A percentile compares a stretch with the other conserved stretches of the same genome.
phyloP scores from a whole-genome alignment of 2,797 vertebrate species.

The Macropus fuliginosus region DNA sequence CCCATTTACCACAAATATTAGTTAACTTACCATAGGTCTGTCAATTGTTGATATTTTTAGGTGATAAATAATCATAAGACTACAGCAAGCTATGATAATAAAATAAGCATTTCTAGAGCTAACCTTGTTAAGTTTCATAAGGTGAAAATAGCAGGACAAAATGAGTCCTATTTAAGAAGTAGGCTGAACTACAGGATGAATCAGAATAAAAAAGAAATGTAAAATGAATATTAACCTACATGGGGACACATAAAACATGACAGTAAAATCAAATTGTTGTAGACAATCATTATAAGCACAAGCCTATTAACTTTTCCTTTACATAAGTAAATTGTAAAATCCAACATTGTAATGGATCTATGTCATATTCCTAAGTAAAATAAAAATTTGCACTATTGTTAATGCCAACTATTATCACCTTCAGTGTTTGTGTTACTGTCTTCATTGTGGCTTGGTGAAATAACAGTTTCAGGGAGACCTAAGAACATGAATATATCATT shows the following conservation, averaged over 20 bases:
- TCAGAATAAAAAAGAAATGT: conserved; percentile 32
- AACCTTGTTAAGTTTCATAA: conserved; percentile 1
- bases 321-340: conserved; percentile 24
- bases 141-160: conserved; percentile 18
- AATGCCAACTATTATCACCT: not conserved
- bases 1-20: conserved; percentile 6
- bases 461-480: not conserved
- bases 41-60: conserved; percentile 9
- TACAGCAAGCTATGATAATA: not conserved
- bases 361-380: conserved; percentile 52
- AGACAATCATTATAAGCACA: conserved; percentile 8
- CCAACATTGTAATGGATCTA: conserved; percentile 68
- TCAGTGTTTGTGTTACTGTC: not conserved
- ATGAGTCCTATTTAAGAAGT: conserved; percentile 6
- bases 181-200: not conserved
- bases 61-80: not conserved
- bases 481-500: not conserved
- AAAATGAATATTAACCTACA: not conserved
- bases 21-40: conserved; percentile 2
- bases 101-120: conserved; percentile 2
- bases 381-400: not conserved
- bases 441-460: not conserved
- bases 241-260: not conserved
- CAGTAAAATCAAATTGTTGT: not conserved
- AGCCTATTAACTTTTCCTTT: conserved; percentile 27